These are phyloP conservation scores for Neomonachus schauinslandi DNA, from an alignment of 2,113 vertebrate genomes.

Conservation along the genomic window DNA sequence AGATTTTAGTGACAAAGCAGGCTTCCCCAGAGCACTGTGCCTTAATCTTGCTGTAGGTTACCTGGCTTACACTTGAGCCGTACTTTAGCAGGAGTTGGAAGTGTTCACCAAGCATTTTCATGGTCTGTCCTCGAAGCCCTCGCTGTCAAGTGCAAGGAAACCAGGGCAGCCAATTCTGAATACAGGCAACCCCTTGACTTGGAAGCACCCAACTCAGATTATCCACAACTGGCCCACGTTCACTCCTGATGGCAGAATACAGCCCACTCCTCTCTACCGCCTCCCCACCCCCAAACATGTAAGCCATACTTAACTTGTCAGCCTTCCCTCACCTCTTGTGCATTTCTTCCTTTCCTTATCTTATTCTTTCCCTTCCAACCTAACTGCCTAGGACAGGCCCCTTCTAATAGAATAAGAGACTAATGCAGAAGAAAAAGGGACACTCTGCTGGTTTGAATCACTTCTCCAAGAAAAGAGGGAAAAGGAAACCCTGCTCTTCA, in stretches of 20 bases:
- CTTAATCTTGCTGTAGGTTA: neutral
- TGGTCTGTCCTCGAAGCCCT: neutral
- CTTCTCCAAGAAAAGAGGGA: neutral
- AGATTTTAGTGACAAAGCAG: conserved; percentile 48
- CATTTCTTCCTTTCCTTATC: fast-evolving
- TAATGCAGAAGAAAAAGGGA: fast-evolving
- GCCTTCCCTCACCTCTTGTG: neutral
- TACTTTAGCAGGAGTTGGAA: neutral
- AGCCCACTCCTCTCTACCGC: fast-evolving
- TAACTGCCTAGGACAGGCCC: neutral
- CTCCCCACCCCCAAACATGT: fast-evolving
- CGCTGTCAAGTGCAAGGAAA: neutral
- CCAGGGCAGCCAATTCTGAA: neutral
- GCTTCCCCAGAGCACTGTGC: neutral
- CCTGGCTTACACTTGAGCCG: neutral
- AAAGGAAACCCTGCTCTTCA: neutral
- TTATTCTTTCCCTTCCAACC: neutral
- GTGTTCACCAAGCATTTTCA: conserved; percentile 8
- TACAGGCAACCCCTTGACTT: neutral
- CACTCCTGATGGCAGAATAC: fast-evolving
- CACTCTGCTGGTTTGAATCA: neutral
- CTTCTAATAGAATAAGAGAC: neutral
- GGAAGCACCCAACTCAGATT: neutral
- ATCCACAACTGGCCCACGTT: fast-evolving
- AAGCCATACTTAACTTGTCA: fast-evolving